Percentiles rank a stretch among this genome's conserved stretches.
Evolutionary conservation across 2,888 invertebrate species (phyloP).

Genomic region (Machimus atricapillus): DNA sequence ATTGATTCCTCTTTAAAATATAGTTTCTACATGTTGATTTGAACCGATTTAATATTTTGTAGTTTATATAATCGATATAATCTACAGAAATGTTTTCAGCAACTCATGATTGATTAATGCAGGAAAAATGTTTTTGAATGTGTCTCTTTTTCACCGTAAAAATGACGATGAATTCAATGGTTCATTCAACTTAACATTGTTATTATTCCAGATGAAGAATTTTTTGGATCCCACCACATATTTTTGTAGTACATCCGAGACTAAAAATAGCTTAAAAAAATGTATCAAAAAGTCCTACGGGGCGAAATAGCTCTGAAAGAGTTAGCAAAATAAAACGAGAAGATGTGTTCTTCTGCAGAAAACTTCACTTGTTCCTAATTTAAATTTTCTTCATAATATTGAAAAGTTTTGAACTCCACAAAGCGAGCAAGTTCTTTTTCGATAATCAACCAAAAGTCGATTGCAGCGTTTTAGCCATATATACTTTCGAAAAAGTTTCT

Average conservation of each 20-base stretch:
- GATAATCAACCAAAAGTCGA: slow-evolving; percentile 3
- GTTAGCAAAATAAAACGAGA: background rate
- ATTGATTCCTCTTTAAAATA: background rate
- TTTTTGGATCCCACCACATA: background rate
- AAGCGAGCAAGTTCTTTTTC: background rate
- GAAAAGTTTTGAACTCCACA: background rate
- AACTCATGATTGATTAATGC: no score
- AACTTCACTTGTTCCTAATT: background rate
- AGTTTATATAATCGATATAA: background rate
- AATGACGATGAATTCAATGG: no score
- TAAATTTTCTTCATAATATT: slow-evolving; percentile 7
- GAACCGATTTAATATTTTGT: background rate
- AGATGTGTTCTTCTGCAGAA: background rate
- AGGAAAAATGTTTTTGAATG: no score
- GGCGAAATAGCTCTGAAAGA: background rate
- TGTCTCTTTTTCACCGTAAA: no score
- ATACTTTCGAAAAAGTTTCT: background rate
- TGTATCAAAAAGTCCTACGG: background rate
- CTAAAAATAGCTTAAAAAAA: background rate
- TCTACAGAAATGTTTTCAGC: background rate
- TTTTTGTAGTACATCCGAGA: background rate
- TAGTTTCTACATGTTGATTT: background rate
- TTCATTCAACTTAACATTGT: no score
- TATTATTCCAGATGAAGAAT: background rate
- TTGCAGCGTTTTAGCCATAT: background rate